Evolutionary conservation across 2,888 invertebrate genomes (phyloP).

Genomic region (Drosophila austrosaltans): DNA sequence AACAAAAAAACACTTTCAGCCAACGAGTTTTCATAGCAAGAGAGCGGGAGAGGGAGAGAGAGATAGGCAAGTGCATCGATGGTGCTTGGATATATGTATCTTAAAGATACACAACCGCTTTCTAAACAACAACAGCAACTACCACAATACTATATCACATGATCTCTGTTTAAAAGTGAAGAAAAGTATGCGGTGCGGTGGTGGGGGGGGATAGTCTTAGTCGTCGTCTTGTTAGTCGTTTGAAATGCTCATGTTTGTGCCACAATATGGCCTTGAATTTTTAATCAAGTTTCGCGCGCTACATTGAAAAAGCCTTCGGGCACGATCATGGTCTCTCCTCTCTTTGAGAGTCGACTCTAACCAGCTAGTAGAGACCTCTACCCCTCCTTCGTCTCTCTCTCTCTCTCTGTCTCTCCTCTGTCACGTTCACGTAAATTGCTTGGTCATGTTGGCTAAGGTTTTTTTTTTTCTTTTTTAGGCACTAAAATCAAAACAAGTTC

Average conservation of each 20-base stretch:
- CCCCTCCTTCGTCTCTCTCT: not conserved
- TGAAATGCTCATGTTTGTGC: constrained; percentile 64
- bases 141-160: constrained; percentile 33
- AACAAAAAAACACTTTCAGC: constrained; percentile 60
- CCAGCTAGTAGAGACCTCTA: not conserved
- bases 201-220: not conserved
- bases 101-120: constrained; percentile 58
- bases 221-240: constrained; percentile 40
- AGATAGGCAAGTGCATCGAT: constrained; percentile 58
- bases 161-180: constrained; percentile 7
- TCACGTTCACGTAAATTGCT: constrained; percentile 40
- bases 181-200: not conserved
- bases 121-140: constrained; percentile 57
- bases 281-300: constrained; percentile 74
- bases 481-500: constrained; percentile 65
- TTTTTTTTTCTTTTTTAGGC: constrained; percentile 31
- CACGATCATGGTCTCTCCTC: constrained; percentile 51
- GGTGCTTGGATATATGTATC: constrained; percentile 41
- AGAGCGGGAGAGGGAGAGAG: constrained; percentile 25
- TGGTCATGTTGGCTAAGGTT: constrained; percentile 53
- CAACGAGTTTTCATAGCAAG: constrained; percentile 33
- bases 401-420: not conserved
- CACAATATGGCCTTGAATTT: constrained; percentile 79
- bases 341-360: constrained; percentile 5
- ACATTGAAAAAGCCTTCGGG: constrained; percentile 39